These are phyloP conservation scores for Zygothrica quintamaculata DNA, from an alignment of 2,888 invertebrate species.

Conservation along the genomic window DNA sequence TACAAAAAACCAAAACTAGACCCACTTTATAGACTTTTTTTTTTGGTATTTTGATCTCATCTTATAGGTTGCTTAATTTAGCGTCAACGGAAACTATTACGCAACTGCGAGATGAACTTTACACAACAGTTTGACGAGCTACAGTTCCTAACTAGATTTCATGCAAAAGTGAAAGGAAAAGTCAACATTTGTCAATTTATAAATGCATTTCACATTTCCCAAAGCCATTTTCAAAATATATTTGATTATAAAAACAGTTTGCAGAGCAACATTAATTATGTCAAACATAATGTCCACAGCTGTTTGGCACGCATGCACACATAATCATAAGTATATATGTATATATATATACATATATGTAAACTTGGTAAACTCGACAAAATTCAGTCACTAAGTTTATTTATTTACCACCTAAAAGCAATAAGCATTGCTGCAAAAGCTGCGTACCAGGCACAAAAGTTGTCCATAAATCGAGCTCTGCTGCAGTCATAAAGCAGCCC, in stretches of 20 bases:
- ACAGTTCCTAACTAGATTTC: constrained; percentile 3
- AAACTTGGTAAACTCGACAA: constrained; percentile 48
- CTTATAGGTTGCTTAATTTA: constrained; percentile 38
- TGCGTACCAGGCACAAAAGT: constrained; percentile 18
- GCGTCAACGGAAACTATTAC: constrained; percentile 38
- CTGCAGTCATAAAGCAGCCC: constrained; percentile 55
- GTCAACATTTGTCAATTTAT: background rate
- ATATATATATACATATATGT: no score
- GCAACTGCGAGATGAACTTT: constrained; percentile 3
- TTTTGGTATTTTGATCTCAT: constrained; percentile 14
- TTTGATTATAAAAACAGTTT: constrained; percentile 14
- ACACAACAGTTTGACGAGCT: constrained; percentile 4
- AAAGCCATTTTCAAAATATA: constrained; percentile 3
- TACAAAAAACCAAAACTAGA: constrained; percentile 13
- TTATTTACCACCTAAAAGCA: constrained; percentile 57
- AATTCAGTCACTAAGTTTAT: constrained; percentile 60
- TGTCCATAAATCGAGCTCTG: constrained; percentile 51
- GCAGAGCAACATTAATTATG: constrained; percentile 31
- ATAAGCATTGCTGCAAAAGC: constrained; percentile 39
- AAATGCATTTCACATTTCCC: constrained; percentile 14
- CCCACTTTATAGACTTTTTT: constrained; percentile 21
- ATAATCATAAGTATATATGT: constrained; percentile 6
- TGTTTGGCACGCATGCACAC: constrained; percentile 7
- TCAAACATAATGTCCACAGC: no score
- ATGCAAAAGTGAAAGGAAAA: background rate